These are phyloP conservation scores for Morbakka virulenta DNA, from an alignment of 30 jellyfish, hydroid and myxozoan species.

Conservation along the genomic window DNA sequence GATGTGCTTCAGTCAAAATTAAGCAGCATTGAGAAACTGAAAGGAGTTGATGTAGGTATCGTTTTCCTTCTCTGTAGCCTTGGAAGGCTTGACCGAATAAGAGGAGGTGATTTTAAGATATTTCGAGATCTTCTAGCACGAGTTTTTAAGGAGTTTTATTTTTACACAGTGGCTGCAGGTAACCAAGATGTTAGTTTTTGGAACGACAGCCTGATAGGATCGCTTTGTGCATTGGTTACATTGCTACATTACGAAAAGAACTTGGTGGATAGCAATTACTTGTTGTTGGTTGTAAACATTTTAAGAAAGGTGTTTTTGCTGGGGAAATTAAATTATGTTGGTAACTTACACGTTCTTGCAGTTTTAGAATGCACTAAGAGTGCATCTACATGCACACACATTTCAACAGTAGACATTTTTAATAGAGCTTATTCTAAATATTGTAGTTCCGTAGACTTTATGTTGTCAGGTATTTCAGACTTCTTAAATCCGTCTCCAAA, in stretches of 20 bases:
- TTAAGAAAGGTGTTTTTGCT: neutral
- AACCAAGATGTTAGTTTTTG: neutral
- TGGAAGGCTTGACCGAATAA: slow-evolving; percentile 17
- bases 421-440: too few relatives aligned
- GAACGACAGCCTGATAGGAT: neutral
- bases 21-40: slow-evolving; percentile 1
- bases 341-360: neutral
- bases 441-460: neutral
- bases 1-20: slow-evolving; percentile 25
- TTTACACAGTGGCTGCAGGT: slow-evolving; percentile 19
- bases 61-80: slow-evolving; percentile 36
- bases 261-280: neutral
- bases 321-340: neutral
- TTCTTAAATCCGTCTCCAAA: too few relatives aligned
- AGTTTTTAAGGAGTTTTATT: slow-evolving; percentile 17
- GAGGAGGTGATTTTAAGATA: slow-evolving; percentile 24
- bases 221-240: neutral
- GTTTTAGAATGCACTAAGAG: neutral
- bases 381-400: neutral
- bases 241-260: neutral
- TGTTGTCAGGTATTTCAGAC: neutral
- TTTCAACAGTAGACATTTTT: neutral
- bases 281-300: neutral
- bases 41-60: slow-evolving; percentile 52
- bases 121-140: slow-evolving; percentile 27